Evolutionary conservation across 2,113 vertebrate genomes (phyloP).

Genomic region (Salvelinus namaycush): DNA sequence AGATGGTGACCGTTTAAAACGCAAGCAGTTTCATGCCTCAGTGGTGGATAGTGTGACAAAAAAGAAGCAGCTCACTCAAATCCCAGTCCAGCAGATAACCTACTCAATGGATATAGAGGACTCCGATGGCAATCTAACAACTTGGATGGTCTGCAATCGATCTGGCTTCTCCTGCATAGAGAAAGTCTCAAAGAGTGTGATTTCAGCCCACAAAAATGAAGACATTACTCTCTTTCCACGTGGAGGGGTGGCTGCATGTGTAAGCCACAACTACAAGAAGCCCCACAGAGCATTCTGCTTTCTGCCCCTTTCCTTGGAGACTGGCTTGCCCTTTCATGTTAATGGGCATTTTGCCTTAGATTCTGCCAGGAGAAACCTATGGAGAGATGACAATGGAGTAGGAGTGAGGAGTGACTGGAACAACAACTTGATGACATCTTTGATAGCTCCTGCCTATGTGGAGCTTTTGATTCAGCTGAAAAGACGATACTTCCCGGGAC

Average conservation of each 20-base stretch:
- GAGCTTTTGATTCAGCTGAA: constrained; percentile 93
- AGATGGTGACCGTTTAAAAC: constrained; percentile 92
- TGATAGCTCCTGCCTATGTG: constrained; percentile 93
- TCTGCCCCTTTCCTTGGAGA: constrained; percentile 92
- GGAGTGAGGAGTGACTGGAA: constrained; percentile 99
- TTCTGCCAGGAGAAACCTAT: constrained; percentile 94
- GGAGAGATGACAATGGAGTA: constrained; percentile 98
- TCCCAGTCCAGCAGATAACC: constrained; percentile 95
- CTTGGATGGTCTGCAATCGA: constrained; percentile 96
- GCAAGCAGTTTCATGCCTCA: constrained; percentile 96
- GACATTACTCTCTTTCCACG: constrained; percentile 97
- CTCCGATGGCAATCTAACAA: constrained; percentile 90
- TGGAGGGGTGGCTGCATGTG: constrained; percentile 94
- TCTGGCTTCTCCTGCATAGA: constrained; percentile 93
- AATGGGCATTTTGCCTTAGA: constrained; percentile 98
- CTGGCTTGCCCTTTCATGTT: constrained; percentile 94
- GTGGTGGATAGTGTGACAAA: constrained; percentile 94
- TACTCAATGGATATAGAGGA: constrained; percentile 97
- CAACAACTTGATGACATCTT: constrained; percentile 88
- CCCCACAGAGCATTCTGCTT: constrained; percentile 95
- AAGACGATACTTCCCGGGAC: constrained; percentile 88
- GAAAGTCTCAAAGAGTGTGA: constrained; percentile 92
- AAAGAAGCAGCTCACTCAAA: constrained; percentile 88
- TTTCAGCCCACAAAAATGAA: constrained; percentile 98
- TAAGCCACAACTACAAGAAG: constrained; percentile 98